phyloP scores from a whole-genome alignment of 2,888 invertebrate genomes.

The Acronicta alni region DNA sequence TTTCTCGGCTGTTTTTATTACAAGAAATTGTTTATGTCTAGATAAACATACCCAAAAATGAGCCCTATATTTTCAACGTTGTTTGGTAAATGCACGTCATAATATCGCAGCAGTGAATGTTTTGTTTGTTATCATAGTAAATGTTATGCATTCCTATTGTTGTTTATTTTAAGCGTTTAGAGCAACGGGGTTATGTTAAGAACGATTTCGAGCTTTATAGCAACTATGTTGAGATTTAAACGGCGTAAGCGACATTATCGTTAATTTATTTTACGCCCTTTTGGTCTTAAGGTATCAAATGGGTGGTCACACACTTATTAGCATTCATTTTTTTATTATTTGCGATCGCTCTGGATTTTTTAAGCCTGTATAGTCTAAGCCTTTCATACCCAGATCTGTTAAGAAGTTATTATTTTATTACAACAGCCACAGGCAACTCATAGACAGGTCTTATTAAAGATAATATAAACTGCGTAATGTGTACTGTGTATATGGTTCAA shows the following conservation, averaged over 20 bases:
- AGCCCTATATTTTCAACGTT: not conserved
- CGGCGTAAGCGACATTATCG: not conserved
- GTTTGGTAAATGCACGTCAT: not conserved
- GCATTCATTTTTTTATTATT: not conserved
- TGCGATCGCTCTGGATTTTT: too few species aligned
- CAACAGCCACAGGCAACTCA: too few species aligned
- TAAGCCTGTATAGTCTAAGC: too few species aligned
- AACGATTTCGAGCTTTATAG: slow-evolving; percentile 31
- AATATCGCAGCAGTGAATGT: slow-evolving; percentile 15
- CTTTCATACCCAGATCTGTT: too few species aligned
- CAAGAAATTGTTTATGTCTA: too few species aligned
- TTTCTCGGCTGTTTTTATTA: too few species aligned
- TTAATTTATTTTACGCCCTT: not conserved
- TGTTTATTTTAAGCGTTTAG: slow-evolving; percentile 39
- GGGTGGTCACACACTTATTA: slow-evolving; percentile 15
- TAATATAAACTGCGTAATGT: too few species aligned
- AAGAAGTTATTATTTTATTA: too few species aligned
- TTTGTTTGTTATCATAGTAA: slow-evolving; percentile 47
- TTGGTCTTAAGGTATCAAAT: not conserved
- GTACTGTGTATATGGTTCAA: too few species aligned
- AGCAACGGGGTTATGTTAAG: slow-evolving; percentile 18
- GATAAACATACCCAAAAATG: too few species aligned
- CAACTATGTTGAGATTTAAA: slow-evolving; percentile 2
- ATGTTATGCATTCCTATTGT: slow-evolving; percentile 59
- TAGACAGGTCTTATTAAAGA: too few species aligned